phyloP scores from a whole-genome alignment of 53 echinoderm and acorn worm genomes.

The Zoroaster sp. region DNA sequence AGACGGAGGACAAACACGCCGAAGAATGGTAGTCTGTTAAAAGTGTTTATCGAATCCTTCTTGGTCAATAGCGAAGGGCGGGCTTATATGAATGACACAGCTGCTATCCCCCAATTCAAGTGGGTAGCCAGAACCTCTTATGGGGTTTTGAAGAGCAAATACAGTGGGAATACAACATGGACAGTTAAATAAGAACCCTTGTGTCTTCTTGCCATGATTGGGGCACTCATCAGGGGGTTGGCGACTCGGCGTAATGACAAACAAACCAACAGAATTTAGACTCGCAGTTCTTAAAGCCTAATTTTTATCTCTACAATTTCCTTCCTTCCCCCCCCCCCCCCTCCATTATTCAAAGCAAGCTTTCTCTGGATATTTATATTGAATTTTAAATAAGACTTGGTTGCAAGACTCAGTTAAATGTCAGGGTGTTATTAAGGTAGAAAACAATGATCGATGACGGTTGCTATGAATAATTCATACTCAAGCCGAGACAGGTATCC shows the following conservation, averaged over 20 bases:
- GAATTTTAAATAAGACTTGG: background rate
- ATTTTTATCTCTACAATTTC: background rate
- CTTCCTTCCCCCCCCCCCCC: background rate
- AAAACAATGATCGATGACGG: conserved; percentile 50
- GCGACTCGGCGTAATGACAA: background rate
- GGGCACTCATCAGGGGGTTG: background rate
- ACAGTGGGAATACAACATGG: background rate
- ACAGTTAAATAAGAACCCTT: conserved; percentile 8
- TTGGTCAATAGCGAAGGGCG: conserved; percentile 41
- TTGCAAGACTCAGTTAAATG: conserved; percentile 4
- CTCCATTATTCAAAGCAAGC: background rate
- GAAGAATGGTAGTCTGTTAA: conserved; percentile 40
- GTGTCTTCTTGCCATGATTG: background rate
- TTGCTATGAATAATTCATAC: conserved; percentile 29
- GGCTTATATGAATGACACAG: conserved; percentile 33
- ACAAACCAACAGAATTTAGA: background rate
- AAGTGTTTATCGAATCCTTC: conserved; percentile 48
- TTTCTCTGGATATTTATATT: background rate
- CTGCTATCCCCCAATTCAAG: conserved; percentile 34
- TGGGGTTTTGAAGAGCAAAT: conserved; percentile 21
- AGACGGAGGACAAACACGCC: background rate
- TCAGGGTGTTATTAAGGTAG: conserved; percentile 33
- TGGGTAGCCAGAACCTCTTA: conserved; percentile 8
- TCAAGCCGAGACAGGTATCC: conserved; percentile 27
- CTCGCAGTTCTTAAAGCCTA: background rate